phyloP scores from a whole-genome alignment of 2,113 vertebrate species.

The human region GRCh38 chr1:76675501-76676000 shows the following conservation, averaged over 20 bases:
- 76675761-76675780: background rate
- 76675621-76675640: background rate
- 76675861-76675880: accelerated
- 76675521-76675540: background rate
- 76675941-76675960: background rate
- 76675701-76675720: background rate
- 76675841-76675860: background rate
- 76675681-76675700: background rate
- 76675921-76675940: background rate
- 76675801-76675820: background rate
- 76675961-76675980: background rate
- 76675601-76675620: background rate
- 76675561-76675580: background rate
- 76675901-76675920: background rate
- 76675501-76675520: background rate
- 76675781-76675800: background rate
- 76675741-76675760: background rate
- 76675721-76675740: background rate
- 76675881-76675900: background rate
- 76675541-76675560: background rate
- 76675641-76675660: background rate
- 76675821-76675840: background rate
- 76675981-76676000: background rate
- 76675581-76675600: background rate
- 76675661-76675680: background rate